phyloP scores from a whole-genome alignment of 1,140 invertebrate genomes.

The Arion vulgaris region DNA sequence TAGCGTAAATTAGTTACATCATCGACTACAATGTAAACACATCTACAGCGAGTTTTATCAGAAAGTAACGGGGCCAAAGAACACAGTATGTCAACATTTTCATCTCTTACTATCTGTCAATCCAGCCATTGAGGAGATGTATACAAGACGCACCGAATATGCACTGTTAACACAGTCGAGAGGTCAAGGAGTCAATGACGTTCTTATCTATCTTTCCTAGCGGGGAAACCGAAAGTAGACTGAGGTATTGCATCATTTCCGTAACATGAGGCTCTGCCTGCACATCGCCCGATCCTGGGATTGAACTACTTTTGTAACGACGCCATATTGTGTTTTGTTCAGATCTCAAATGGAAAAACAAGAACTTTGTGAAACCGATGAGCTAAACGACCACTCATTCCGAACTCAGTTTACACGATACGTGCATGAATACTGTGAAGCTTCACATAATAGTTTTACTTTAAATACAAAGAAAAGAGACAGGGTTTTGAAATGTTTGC shows the following conservation, averaged over 20 bases:
- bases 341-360: slow-evolving; percentile 1
- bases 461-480: slow-evolving; percentile 19
- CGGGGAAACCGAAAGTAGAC: background rate
- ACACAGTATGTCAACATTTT: background rate
- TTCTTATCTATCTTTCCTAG: too few relatives aligned
- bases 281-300: background rate
- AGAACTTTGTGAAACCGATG: background rate
- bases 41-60: background rate
- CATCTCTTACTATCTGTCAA: background rate
- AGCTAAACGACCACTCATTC: slow-evolving; percentile 5
- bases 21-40: too few relatives aligned
- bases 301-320: slow-evolving; percentile 5
- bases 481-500: slow-evolving; percentile 40
- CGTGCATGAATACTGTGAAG: slow-evolving; percentile 30
- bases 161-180: too few relatives aligned
- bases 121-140: background rate
- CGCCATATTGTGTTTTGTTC: slow-evolving; percentile 25
- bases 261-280: too few relatives aligned
- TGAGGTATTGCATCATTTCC: too few relatives aligned
- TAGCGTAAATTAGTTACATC: too few relatives aligned
- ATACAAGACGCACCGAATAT: too few relatives aligned
- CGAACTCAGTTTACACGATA: slow-evolving; percentile 10
- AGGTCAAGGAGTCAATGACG: background rate
- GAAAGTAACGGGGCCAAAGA: background rate
- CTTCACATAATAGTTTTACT: slow-evolving; percentile 23